Evolutionary conservation across 2,888 invertebrate species (phyloP).

Genomic region (Bembecia ichneumoniformis): DNA sequence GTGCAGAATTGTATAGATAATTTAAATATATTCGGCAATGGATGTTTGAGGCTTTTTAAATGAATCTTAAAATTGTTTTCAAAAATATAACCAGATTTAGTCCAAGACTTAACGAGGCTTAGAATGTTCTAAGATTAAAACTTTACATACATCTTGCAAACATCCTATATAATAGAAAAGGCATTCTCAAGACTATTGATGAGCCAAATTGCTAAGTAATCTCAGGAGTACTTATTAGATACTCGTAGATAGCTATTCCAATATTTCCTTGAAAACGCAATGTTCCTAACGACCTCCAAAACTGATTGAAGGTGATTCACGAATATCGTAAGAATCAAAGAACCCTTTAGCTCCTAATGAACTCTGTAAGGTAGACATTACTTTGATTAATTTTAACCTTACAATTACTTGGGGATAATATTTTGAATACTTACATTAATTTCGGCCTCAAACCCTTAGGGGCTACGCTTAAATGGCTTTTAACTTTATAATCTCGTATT

Average conservation of each 20-base stretch:
- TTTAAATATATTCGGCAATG: too few relatives aligned
- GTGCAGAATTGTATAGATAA: too few relatives aligned
- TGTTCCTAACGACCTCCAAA: not conserved
- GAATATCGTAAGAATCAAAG: constrained; percentile 5
- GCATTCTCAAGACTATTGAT: not conserved
- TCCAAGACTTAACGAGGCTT: too few relatives aligned
- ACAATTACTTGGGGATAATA: constrained; percentile 11
- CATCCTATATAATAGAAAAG: not conserved
- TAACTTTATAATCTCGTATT: constrained; percentile 14
- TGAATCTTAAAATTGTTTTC: too few relatives aligned
- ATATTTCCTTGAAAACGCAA: not conserved
- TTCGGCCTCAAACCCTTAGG: constrained; percentile 7
- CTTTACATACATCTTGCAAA: too few relatives aligned
- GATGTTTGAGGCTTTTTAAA: too few relatives aligned
- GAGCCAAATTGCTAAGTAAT: not conserved
- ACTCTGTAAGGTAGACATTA: constrained; percentile 10
- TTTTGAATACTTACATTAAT: constrained; percentile 10
- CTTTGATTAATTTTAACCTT: constrained; percentile 15
- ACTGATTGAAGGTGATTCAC: not conserved
- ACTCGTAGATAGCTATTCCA: not conserved
- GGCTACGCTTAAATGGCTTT: constrained; percentile 11
- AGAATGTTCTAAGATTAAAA: too few relatives aligned
- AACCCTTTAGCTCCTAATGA: constrained; percentile 14
- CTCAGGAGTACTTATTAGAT: not conserved
- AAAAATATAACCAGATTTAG: too few relatives aligned